These are phyloP conservation scores for Pseudolaguvia tuberculata DNA, from an alignment of 2,113 vertebrate species.

Conservation along the genomic window DNA sequence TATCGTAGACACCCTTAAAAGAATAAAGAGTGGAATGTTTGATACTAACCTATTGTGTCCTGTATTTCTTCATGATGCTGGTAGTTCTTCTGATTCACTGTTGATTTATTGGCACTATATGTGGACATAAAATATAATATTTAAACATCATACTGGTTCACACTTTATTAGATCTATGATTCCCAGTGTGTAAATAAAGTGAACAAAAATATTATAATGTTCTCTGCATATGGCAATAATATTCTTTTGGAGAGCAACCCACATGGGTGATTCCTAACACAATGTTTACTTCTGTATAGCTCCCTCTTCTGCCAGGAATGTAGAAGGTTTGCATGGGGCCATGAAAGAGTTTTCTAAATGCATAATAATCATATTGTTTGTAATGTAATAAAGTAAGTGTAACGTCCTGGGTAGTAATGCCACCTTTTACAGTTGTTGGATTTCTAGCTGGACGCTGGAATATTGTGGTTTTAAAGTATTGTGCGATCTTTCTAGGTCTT, in stretches of 20 bases:
- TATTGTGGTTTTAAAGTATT: neutral
- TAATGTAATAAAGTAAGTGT: too few species aligned
- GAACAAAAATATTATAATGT: constrained; percentile 37
- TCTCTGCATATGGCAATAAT: constrained; percentile 20
- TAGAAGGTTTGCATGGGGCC: constrained; percentile 2
- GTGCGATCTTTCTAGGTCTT: neutral
- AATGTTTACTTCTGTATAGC: constrained; percentile 45
- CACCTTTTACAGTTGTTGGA: neutral
- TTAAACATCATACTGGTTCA: neutral
- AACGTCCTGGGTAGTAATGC: neutral
- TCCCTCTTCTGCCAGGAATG: constrained; percentile 57
- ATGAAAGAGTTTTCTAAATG: neutral
- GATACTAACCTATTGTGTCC: neutral
- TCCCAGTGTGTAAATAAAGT: constrained; percentile 28
- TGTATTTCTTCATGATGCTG: neutral
- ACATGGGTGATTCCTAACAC: constrained; percentile 57
- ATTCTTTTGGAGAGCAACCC: constrained; percentile 41
- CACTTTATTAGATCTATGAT: constrained; percentile 15
- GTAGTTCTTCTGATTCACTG: neutral
- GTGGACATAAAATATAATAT: neutral
- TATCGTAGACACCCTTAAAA: too few species aligned
- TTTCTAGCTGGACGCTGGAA: neutral
- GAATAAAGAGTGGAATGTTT: neutral
- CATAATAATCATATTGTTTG: neutral
- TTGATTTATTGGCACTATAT: neutral